A percentile compares a stretch with the other conserved stretches of the same genome.
phyloP scores from a whole-genome alignment of 2,113 vertebrate species.

The Mobula birostris region DNA sequence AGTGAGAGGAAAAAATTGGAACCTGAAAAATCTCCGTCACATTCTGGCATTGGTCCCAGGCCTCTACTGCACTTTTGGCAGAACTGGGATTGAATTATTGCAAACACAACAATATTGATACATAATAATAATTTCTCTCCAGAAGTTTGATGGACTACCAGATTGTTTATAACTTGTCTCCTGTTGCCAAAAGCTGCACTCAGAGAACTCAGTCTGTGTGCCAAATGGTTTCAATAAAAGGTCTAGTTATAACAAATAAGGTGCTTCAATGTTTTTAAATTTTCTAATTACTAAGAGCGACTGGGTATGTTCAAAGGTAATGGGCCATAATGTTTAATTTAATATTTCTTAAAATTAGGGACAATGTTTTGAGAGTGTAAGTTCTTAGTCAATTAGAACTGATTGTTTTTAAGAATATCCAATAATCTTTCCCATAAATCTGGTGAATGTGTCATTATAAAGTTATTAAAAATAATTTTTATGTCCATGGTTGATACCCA shows the following conservation, averaged over 20 bases:
- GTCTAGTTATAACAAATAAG: background rate
- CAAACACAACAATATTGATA: too few relatives aligned
- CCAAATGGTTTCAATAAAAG: background rate
- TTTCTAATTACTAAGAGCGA: background rate
- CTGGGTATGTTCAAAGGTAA: background rate
- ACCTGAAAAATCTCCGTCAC: too few relatives aligned
- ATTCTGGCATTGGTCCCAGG: too few relatives aligned
- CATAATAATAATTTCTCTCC: too few relatives aligned
- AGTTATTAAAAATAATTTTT: background rate
- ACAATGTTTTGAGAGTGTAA: background rate
- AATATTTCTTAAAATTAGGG: background rate
- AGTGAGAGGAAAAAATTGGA: too few relatives aligned
- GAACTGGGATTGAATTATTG: too few relatives aligned
- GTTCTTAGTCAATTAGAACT: background rate
- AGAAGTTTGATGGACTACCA: too few relatives aligned
- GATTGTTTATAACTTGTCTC: constrained; percentile 11
- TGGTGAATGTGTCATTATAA: background rate
- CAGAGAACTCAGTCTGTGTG: background rate
- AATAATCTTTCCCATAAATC: background rate
- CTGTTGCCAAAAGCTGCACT: background rate
- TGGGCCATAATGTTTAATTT: background rate
- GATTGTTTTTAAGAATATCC: background rate
- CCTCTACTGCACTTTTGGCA: too few relatives aligned
- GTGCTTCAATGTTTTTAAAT: background rate
- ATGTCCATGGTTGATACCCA: background rate